A percentile compares a stretch with the other conserved stretches of the same genome.
Evolutionary conservation across 2,797 vertebrate species (phyloP).

Genomic region (Enteromius treurensis): DNA sequence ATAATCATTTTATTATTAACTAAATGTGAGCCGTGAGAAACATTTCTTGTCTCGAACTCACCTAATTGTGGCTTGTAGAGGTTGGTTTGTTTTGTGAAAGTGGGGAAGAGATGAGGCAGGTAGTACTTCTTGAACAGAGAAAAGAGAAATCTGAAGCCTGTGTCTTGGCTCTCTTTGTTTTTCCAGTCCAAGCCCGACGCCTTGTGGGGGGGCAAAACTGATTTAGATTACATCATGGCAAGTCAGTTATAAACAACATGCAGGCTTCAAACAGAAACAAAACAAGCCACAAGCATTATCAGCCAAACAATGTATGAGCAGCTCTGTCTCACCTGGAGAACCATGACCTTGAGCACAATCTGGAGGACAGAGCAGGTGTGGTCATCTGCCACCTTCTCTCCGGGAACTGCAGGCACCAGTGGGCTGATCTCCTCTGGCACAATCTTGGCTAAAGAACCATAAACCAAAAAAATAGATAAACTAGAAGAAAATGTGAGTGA

Average conservation of each 20-base stretch:
- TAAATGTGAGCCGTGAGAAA: too few species aligned
- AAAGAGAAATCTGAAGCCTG: constrained; percentile 97
- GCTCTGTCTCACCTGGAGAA: constrained; percentile 85
- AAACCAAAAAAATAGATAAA: background rate
- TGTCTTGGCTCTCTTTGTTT: constrained; percentile 94
- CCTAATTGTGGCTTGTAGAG: constrained; percentile 97
- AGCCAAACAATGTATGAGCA: background rate
- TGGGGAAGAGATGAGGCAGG: constrained; percentile 95
- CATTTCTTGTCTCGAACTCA: background rate
- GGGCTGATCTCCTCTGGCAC: constrained; percentile 95
- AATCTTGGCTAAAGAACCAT: constrained; percentile 85
- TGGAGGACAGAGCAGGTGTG: constrained; percentile 95
- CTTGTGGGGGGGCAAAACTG: constrained; percentile 69
- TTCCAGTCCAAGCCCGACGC: constrained; percentile 97
- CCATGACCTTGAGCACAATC: constrained; percentile 93
- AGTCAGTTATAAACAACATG: constrained; percentile 26
- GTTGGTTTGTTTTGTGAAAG: constrained; percentile 96
- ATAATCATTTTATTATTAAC: background rate
- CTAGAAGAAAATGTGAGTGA: background rate
- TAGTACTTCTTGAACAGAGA: constrained; percentile 98
- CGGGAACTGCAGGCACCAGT: constrained; percentile 86
- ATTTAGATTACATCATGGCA: constrained; percentile 56
- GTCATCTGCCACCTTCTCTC: constrained; percentile 93
- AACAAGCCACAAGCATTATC: background rate
- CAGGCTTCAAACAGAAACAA: background rate